Evolutionary conservation across 1,140 invertebrate species (phyloP), one percentile per base, ranked within the genome.

Genomic region (Rhagoletis pomonella): DNA sequence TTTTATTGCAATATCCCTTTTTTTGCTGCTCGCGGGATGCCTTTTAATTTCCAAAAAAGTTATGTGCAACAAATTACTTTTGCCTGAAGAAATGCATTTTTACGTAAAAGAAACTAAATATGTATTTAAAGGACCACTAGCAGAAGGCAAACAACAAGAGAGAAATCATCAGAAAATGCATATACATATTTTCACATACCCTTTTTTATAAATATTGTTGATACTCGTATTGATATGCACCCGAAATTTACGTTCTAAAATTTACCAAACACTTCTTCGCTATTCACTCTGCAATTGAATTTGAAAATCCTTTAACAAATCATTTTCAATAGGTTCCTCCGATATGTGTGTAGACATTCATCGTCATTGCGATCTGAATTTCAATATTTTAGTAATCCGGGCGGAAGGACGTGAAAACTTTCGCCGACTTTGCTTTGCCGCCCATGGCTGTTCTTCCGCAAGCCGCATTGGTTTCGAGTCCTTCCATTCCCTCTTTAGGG

Each of bases 221-320:
- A 29, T 29, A 29, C 29, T 29, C 29, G 29, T 29, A 29, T 29
- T 29, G 29, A 29, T 29, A 29, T 29, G 29, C 29, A 29, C 29
- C 29, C 29, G 29, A 29, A 29, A 29, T 29, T 29, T 29, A 29
- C 29, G 29, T 29, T 29, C 29, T 29, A 1, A 29, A 29, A 29
- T 29, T 29, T 29, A 29, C 29, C 1, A 29, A 29, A 29, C 29
- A 29, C 29, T 29, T 29, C 29, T 29, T 6, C 4, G 2, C 12
- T 73, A 55, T 50, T 73, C 14, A 44, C 44, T 29, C 4, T 19
- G 55, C 42, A 81, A 19, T 81, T 81, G 44, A 81, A 55, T 81
- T 62, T n/a, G 47, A 55, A 55, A 55, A 81, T 81, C 73, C 47
- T 19, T n/a, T 14, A 29, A n/a, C 73, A 81, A 81, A 81, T 81